Evolutionary conservation across 2,113 vertebrate genomes (phyloP), one percentile per base, ranked within the genome.

Genomic region (Callionymus lyra): DNA sequence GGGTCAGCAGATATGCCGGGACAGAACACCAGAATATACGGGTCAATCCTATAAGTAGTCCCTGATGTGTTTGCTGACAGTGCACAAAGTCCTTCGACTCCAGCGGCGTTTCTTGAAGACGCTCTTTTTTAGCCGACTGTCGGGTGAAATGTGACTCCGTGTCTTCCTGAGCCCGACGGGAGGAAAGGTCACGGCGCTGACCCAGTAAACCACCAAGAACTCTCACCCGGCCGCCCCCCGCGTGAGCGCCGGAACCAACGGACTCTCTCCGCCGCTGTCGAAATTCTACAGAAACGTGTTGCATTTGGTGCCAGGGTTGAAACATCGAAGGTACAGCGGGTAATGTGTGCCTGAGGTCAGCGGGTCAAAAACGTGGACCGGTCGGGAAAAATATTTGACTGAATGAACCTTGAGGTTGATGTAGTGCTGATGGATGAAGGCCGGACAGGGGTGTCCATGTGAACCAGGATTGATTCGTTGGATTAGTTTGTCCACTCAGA

Each of bases 21-120:
- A 48, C 59, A 55, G 50, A 41, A 40, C 31, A 55, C 33, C 45
- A 44, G 47, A 43, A 68, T 53, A 67, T 55, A 51, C 31, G 16
- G 47, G 48, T 58, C 48, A 34, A 59, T 59, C 54, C 59, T 55
- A 63, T 46, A 49, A 57, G 51, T 44, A 45, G 31, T 19, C 2
- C 12, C 14, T 12, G 12, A 6, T 48, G 37, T 64, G 54, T 67
- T 68, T 59, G 77, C 74, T 77, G 77, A 83, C 58, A 12, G 50
- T 43, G 68, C 59, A 64, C 44, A 70, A 74, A 65, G 33, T 2
- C 16, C 48, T 39, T 41, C 47, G 56, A 65, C 57, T 63, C 56
- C 16, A 41, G 19, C 38, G 52, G 59, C 42, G 43, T 46, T 9
- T n/a, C 21, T 49, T 42, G 19, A 27, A 55, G n/a, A n/a, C n/a